phyloP scores from a whole-genome alignment of 2,797 vertebrate genomes.

The Xerus rutilus region DNA sequence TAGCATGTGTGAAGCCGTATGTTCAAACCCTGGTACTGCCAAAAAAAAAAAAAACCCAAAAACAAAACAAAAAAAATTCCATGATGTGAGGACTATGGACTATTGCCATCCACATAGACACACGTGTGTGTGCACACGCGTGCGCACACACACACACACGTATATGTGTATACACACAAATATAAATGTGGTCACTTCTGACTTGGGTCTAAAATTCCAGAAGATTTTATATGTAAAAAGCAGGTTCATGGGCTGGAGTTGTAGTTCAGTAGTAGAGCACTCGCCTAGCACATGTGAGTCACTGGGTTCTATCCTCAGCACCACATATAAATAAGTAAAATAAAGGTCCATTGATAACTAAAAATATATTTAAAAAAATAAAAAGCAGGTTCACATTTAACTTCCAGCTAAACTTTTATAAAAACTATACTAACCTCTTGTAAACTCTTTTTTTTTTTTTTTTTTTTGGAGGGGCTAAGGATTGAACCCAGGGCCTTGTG shows the following conservation, averaged over 20 bases:
- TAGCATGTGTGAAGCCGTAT: background rate
- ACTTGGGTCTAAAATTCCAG: background rate
- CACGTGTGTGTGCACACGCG: background rate
- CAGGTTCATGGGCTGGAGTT: too few species aligned
- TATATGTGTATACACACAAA: background rate
- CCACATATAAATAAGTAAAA: too few species aligned
- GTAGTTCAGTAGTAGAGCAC: too few species aligned
- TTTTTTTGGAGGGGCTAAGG: too few species aligned
- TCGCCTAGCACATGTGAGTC: too few species aligned
- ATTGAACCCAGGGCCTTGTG: too few species aligned
- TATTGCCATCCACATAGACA: background rate
- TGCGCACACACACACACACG: background rate
- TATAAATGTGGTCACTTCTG: background rate
- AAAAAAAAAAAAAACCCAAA: too few species aligned
- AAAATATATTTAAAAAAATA: too few species aligned
- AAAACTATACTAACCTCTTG: background rate
- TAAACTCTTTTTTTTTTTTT: background rate
- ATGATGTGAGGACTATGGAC: background rate
- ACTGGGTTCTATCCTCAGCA: too few species aligned
- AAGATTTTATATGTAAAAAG: constrained; percentile 28
- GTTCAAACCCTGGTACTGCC: background rate
- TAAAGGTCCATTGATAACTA: too few species aligned
- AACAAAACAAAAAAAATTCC: background rate
- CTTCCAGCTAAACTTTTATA: background rate
- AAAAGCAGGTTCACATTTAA: too few species aligned